phyloP scores from a whole-genome alignment of 2,888 invertebrate species.

The Thalpophila matura region DNA sequence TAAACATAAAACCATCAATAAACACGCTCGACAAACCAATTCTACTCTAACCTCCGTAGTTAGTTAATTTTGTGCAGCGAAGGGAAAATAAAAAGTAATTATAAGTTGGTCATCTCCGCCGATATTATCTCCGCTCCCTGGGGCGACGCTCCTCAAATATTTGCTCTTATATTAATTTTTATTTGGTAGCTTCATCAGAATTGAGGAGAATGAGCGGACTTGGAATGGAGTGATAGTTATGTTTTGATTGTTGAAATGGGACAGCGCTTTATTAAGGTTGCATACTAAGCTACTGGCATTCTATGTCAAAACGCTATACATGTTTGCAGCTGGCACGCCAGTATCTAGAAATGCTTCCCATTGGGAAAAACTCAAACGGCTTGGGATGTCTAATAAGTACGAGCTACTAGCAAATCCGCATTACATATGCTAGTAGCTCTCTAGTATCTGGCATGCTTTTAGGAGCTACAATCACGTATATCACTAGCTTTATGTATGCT shows the following conservation, averaged over 20 bases:
- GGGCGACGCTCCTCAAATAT: conserved; percentile 69
- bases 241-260: background rate
- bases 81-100: conserved; percentile 81
- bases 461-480: too few species aligned
- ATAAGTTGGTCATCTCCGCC: conserved; percentile 76
- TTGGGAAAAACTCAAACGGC: too few species aligned
- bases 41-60: conserved; percentile 37
- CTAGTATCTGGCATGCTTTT: too few species aligned
- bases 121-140: conserved; percentile 72
- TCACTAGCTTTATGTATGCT: too few species aligned
- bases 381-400: too few species aligned
- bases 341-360: too few species aligned
- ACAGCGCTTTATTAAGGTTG: background rate
- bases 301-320: too few species aligned
- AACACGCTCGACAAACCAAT: conserved; percentile 43
- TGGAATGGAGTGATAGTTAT: conserved; percentile 5
- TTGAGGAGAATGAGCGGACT: conserved; percentile 24
- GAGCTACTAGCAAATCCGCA: too few species aligned
- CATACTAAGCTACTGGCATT: too few species aligned
- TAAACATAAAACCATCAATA: conserved; percentile 7
- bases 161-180: conserved; percentile 68
- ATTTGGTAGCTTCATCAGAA: conserved; percentile 56
- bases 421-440: too few species aligned
- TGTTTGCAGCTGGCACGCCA: too few species aligned
- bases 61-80: conserved; percentile 70